phyloP scores from a whole-genome alignment of 2,113 vertebrate genomes.

The Nesoenas mayeri region DNA sequence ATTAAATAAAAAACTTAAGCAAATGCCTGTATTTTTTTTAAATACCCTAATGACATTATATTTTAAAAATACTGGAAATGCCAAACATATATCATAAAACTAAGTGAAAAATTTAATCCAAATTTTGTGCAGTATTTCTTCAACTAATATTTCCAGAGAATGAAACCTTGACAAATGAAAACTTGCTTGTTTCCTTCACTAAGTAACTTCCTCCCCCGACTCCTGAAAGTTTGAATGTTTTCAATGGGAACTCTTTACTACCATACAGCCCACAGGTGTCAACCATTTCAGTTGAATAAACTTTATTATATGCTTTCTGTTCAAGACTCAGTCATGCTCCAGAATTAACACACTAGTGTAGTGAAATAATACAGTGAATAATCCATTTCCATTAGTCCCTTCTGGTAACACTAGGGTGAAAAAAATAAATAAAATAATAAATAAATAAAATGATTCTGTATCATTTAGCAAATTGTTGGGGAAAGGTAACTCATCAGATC shows the following conservation, averaged over 20 bases:
- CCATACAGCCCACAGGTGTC: not conserved
- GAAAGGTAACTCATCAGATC: not conserved
- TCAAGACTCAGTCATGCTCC: not conserved
- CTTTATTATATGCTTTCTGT: not conserved
- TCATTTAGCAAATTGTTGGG: not conserved
- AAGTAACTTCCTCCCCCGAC: accelerated
- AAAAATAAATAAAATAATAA: not conserved
- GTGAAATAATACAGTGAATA: not conserved
- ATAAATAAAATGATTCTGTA: not conserved
- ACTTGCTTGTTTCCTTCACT: not conserved
- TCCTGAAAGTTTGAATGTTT: not conserved
- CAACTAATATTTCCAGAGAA: not conserved
- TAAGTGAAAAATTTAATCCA: not conserved
- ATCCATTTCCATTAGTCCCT: not conserved
- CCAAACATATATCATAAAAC: not conserved
- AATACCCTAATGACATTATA: not conserved
- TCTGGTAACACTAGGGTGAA: not conserved
- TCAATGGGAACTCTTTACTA: not conserved
- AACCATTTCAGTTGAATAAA: not conserved
- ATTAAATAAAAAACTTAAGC: not conserved
- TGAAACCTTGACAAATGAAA: not conserved
- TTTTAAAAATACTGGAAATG: not conserved
- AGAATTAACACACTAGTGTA: not conserved
- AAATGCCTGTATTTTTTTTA: not conserved
- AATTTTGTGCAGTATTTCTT: not conserved